Percentiles rank a stretch among this genome's conserved stretches.
These are phyloP conservation scores for Asbolus verrucosus DNA, from an alignment of 1,140 invertebrate species.

Conservation along the genomic window DNA sequence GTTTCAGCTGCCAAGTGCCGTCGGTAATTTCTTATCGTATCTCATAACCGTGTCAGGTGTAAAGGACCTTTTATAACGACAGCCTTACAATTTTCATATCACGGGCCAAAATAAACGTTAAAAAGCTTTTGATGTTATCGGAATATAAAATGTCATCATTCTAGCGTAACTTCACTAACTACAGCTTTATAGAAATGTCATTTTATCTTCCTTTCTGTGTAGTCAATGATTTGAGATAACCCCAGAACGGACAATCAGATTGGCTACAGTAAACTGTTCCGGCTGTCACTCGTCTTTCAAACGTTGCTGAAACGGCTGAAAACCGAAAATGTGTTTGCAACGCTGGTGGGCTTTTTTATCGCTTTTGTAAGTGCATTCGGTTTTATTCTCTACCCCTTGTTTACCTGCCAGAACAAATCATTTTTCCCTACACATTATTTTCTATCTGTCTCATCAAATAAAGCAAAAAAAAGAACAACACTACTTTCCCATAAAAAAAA, in stretches of 20 bases:
- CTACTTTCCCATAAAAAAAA: not conserved
- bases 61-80: conserved; percentile 26
- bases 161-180: conserved; percentile 21
- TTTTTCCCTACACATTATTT: conserved; percentile 26
- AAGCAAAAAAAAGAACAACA: not conserved
- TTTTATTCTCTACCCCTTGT: conserved; percentile 18
- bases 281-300: conserved; percentile 31
- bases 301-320: conserved; percentile 36
- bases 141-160: conserved; percentile 33
- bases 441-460: conserved; percentile 23
- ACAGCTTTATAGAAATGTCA: conserved; percentile 11
- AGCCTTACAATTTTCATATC: conserved; percentile 35
- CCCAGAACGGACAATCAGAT: conserved; percentile 40
- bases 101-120: conserved; percentile 11
- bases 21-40: conserved; percentile 28
- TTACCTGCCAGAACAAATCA: conserved; percentile 36
- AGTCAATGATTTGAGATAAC: conserved; percentile 38
- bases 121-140: conserved; percentile 14
- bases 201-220: conserved; percentile 32
- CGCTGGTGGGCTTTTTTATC: not conserved
- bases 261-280: conserved; percentile 37
- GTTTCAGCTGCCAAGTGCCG: conserved; percentile 27
- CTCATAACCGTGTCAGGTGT: conserved; percentile 33
- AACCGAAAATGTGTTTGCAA: conserved; percentile 26
- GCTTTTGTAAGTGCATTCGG: conserved; percentile 24